phyloP scores from a whole-genome alignment of 2,797 vertebrate species.

The Epinephelus coioides region DNA sequence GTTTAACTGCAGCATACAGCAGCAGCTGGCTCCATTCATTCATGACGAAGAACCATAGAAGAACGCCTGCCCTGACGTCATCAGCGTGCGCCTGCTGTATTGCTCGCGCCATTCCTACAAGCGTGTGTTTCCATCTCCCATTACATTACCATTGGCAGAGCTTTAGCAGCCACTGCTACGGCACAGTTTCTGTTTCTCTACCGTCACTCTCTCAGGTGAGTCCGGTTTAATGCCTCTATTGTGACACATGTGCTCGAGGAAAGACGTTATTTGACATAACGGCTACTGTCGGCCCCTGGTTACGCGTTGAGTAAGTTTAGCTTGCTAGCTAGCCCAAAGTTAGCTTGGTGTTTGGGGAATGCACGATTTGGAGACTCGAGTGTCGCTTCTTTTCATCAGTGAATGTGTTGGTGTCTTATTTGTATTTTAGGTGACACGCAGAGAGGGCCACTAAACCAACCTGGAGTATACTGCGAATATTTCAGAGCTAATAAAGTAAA shows the following conservation, averaged over 20 bases:
- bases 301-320: constrained; percentile 65
- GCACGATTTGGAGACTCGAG: background rate
- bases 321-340: constrained; percentile 66
- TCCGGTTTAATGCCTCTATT: background rate
- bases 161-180: constrained; percentile 32
- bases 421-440: background rate
- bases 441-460: background rate
- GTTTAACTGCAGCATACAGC: background rate
- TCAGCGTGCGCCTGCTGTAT: constrained; percentile 67
- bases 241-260: too few species aligned
- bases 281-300: constrained; percentile 31
- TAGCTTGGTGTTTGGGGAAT: constrained; percentile 58
- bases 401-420: background rate
- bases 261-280: background rate
- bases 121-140: constrained; percentile 72
- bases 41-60: constrained; percentile 2
- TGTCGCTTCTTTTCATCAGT: background rate
- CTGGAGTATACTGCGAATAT: too few species aligned
- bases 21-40: constrained; percentile 4
- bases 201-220: constrained; percentile 66
- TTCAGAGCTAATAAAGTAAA: background rate
- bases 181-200: constrained; percentile 27
- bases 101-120: constrained; percentile 76
- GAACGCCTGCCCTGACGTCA: constrained; percentile 51
- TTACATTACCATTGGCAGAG: constrained; percentile 51